A percentile compares a stretch with the other conserved stretches of the same genome.
Conservation (phyloP, 2,888 invertebrate species). For the Ormyrus labotus region DNA sequence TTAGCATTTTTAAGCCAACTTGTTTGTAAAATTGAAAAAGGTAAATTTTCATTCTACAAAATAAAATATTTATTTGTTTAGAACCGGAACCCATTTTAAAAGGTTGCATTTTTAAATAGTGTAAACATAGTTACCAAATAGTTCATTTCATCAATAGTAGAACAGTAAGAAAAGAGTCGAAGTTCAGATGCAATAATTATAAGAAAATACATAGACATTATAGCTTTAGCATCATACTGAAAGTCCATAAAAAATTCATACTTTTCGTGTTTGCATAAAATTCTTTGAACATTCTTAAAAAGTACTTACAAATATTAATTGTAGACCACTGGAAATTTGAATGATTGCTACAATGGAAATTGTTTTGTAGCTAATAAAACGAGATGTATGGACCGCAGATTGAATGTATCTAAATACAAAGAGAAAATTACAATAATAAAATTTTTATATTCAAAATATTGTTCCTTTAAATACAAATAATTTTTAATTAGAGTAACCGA, state of each 20-base stretch:
- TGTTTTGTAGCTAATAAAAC: constrained; percentile 39
- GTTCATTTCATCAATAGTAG: constrained; percentile 54
- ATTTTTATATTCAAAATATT: constrained; percentile 59
- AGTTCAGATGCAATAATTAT: constrained; percentile 25
- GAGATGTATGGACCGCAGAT: constrained; percentile 19
- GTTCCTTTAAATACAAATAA: too few species aligned
- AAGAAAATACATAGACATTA: constrained; percentile 45
- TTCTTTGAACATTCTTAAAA: background rate
- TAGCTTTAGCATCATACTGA: constrained; percentile 39
- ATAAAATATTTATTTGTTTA: background rate
- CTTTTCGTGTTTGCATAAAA: background rate
- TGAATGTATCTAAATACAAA: constrained; percentile 44
- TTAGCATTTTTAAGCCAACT: constrained; percentile 27
- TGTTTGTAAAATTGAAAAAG: constrained; percentile 30
- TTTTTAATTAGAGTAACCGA: too few species aligned
- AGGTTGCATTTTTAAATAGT: background rate
- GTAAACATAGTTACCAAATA: constrained; percentile 37
- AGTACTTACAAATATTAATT: constrained; percentile 59
- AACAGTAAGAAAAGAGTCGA: constrained; percentile 38
- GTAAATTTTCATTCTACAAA: constrained; percentile 40
- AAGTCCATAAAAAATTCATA: background rate
- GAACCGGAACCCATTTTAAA: background rate
- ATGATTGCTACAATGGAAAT: constrained; percentile 43
- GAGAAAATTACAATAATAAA: too few species aligned
- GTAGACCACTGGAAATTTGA: constrained; percentile 60